Evolutionary conservation across 2,113 vertebrate species (phyloP).

Genomic region (Oenanthe oenanthe): DNA sequence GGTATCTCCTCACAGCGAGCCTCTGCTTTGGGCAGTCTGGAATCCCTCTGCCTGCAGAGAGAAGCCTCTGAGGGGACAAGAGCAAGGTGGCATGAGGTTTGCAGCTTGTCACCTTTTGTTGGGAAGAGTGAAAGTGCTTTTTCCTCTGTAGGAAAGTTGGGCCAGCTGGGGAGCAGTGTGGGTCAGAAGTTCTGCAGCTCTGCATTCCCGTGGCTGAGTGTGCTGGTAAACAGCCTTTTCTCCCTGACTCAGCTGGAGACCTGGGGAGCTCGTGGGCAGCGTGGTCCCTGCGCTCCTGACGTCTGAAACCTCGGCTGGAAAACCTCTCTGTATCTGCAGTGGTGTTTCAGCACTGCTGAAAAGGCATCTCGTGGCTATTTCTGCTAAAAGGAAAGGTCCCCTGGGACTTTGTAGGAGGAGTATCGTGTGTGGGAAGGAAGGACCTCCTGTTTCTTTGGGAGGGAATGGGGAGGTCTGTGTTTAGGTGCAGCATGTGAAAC

Average conservation of each 20-base stretch:
- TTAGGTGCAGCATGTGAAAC: not conserved
- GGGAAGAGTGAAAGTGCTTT: not conserved
- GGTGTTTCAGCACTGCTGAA: not conserved
- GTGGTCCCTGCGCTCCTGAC: fast-evolving
- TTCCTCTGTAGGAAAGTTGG: not conserved
- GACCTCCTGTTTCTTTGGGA: not conserved
- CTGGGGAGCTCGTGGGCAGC: not conserved
- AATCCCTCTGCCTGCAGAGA: fast-evolving
- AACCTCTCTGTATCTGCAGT: not conserved
- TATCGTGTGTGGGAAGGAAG: not conserved
- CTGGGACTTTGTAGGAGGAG: not conserved
- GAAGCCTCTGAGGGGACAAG: not conserved
- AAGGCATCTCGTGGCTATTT: not conserved
- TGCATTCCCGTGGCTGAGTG: not conserved
- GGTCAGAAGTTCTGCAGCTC: not conserved
- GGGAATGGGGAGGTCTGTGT: not conserved
- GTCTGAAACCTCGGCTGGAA: not conserved
- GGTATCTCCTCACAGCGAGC: not conserved
- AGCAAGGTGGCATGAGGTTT: not conserved
- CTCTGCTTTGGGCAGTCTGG: not conserved
- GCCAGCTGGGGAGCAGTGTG: fast-evolving
- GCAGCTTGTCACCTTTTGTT: not conserved
- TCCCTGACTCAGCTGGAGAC: slow-evolving; percentile 1
- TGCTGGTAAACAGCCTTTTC: not conserved
- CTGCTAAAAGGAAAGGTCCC: slow-evolving; percentile 26